Conservation (phyloP, 2,113 vertebrate species). For the Sapayoa aenigma region DNA sequence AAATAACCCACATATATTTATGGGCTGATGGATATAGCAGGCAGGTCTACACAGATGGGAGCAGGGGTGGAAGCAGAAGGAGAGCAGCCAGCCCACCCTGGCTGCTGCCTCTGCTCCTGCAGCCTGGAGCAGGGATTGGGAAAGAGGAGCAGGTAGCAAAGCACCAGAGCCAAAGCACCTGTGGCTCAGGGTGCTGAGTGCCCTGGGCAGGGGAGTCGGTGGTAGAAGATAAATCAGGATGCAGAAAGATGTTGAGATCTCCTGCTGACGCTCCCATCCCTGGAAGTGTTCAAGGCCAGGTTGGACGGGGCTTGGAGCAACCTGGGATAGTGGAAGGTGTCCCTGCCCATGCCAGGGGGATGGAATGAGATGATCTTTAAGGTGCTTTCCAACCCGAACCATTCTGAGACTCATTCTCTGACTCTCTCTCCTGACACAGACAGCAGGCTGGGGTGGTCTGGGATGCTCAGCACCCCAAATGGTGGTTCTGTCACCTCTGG, state of each 20-base stretch:
- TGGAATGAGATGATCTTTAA: neutral
- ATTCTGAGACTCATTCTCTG: neutral
- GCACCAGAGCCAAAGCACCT: neutral
- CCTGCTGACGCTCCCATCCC: neutral
- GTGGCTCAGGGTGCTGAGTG: neutral
- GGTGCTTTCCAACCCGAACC: neutral
- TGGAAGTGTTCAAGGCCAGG: neutral
- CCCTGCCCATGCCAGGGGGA: neutral
- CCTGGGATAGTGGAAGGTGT: neutral
- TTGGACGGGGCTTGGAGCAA: neutral
- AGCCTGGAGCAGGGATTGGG: neutral
- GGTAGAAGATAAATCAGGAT: neutral
- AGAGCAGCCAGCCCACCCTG: neutral
- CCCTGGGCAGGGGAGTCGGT: fast-evolving
- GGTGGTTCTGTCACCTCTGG: neutral
- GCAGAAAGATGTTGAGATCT: neutral
- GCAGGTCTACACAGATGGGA: neutral
- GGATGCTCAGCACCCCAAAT: neutral
- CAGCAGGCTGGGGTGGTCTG: neutral
- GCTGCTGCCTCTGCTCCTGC: neutral
- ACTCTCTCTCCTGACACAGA: neutral
- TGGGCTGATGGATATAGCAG: neutral
- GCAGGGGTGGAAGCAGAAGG: neutral
- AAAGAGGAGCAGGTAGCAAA: neutral
- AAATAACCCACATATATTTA: neutral